These are phyloP conservation scores for Fragum whitleyi DNA, from an alignment of 2,888 invertebrate species.

Conservation along the genomic window DNA sequence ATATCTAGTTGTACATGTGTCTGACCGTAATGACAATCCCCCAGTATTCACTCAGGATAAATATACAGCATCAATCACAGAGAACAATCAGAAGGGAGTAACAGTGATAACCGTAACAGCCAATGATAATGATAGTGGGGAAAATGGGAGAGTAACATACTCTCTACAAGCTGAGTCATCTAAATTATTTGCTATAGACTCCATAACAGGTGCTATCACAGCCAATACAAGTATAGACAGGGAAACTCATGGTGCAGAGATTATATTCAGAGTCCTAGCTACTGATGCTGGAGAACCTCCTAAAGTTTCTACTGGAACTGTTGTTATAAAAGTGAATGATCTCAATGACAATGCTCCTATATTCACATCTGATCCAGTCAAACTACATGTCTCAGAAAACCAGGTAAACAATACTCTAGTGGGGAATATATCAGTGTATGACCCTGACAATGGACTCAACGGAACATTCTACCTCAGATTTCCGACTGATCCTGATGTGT, in stretches of 20 bases:
- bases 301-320: constrained; percentile 70
- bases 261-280: constrained; percentile 72
- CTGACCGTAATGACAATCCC: constrained; percentile 81
- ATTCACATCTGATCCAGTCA: constrained; percentile 63
- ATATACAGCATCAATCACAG: constrained; percentile 73
- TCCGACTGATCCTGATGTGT: constrained; percentile 49
- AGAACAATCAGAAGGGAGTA: constrained; percentile 77
- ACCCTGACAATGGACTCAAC: constrained; percentile 74
- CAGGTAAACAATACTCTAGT: constrained; percentile 63
- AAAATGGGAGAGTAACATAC: constrained; percentile 73
- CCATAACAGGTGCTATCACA: constrained; percentile 73
- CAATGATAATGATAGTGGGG: constrained; percentile 74
- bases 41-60: constrained; percentile 75
- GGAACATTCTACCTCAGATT: constrained; percentile 66
- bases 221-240: constrained; percentile 73
- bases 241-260: constrained; percentile 65
- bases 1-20: constrained; percentile 73
- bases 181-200: constrained; percentile 71
- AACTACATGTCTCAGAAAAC: constrained; percentile 72
- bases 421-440: constrained; percentile 72
- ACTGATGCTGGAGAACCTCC: constrained; percentile 70
- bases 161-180: constrained; percentile 66
- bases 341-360: constrained; percentile 76
- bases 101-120: constrained; percentile 75
- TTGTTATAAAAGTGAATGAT: constrained; percentile 73